Evolutionary conservation across 2,113 vertebrate species (phyloP).

Genomic region (Phrynosoma platyrhinos): DNA sequence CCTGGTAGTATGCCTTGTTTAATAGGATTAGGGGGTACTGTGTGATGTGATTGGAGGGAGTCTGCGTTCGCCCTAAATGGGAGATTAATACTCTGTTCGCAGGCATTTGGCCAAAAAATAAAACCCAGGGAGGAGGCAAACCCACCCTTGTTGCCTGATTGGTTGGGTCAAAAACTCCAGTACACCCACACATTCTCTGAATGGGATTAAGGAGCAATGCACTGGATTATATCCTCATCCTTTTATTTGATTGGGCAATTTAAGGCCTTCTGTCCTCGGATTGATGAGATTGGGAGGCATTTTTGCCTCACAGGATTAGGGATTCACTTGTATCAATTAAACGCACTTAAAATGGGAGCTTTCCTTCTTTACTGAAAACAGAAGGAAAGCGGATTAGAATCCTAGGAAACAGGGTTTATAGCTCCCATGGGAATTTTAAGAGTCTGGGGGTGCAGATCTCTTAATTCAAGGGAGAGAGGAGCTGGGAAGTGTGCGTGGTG

Average conservation of each 20-base stretch:
- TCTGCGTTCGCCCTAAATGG: not conserved
- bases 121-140: not conserved
- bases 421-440: not conserved
- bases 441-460: not conserved
- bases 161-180: not conserved
- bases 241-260: not conserved
- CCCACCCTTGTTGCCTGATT: not conserved
- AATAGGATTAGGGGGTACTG: not conserved
- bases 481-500: no score
- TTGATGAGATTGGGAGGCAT: not conserved
- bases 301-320: slow-evolving; percentile 2
- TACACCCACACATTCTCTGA: not conserved
- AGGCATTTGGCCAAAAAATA: not conserved
- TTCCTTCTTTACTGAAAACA: not conserved
- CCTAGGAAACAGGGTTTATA: not conserved
- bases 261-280: slow-evolving; percentile 1
- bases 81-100: slow-evolving; percentile 11
- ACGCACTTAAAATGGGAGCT: not conserved
- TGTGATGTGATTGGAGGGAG: not conserved
- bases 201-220: slow-evolving; percentile 11
- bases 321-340: slow-evolving; percentile 13
- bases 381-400: not conserved
- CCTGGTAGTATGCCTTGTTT: not conserved
- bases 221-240: not conserved
- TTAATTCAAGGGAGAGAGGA: not conserved